A percentile compares a stretch with the other conserved stretches of the same genome.
phyloP scores from a whole-genome alignment of 2,888 invertebrate species.

The Conus canariensis region DNA sequence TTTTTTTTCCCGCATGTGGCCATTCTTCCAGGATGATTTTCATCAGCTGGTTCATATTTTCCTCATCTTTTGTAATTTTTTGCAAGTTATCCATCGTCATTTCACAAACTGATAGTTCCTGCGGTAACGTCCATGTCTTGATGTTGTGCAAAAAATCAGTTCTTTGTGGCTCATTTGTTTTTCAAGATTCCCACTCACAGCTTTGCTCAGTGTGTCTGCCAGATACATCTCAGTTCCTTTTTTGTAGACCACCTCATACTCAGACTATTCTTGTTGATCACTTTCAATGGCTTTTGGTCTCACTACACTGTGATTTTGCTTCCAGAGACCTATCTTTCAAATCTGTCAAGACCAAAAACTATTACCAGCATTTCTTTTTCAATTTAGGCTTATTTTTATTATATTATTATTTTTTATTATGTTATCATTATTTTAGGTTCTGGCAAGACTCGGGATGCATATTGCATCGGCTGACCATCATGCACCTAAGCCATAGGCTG shows the following conservation, averaged over 20 bases:
- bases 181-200: neutral
- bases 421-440: neutral
- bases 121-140: no score
- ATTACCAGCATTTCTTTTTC: constrained; percentile 28
- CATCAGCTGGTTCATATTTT: constrained; percentile 5
- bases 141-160: no score
- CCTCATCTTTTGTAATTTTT: neutral
- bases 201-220: constrained; percentile 22
- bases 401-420: no score
- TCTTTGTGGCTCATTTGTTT: no score
- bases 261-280: neutral
- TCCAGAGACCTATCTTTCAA: constrained; percentile 10
- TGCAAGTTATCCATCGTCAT: neutral
- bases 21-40: neutral
- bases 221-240: neutral
- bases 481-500: neutral
- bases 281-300: constrained; percentile 36
- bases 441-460: neutral
- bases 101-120: no score
- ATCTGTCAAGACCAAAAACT: constrained; percentile 26
- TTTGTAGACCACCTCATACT: constrained; percentile 3
- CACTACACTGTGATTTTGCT: neutral
- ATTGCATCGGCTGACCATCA: constrained; percentile 7
- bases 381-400: neutral
- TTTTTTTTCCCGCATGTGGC: neutral